Evolutionary conservation across 2,113 vertebrate species (phyloP).

Genomic region (Chamaea fasciata): DNA sequence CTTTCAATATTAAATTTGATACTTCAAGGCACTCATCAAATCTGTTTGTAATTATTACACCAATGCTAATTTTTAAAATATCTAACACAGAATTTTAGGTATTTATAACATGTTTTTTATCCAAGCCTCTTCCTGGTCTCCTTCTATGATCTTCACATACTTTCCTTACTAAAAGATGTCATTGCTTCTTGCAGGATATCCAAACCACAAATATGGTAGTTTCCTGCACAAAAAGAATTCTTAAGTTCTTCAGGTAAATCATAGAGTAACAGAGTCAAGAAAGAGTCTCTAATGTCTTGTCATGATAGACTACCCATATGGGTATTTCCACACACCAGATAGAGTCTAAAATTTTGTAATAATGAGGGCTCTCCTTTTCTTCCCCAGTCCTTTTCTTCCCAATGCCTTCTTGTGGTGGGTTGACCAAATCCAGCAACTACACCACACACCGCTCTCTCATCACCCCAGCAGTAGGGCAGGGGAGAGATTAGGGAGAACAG

Average conservation of each 20-base stretch:
- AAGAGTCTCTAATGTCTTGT: not conserved
- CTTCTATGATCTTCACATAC: not conserved
- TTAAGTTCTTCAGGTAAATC: not conserved
- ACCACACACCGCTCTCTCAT: fast-evolving
- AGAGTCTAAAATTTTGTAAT: not conserved
- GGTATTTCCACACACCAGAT: not conserved
- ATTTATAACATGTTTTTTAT: not conserved
- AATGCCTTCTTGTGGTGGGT: not conserved
- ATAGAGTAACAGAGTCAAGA: not conserved
- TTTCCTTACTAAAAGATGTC: not conserved
- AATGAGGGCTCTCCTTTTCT: not conserved
- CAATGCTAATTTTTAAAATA: not conserved
- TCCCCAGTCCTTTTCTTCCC: not conserved
- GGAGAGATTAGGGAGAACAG: not conserved
- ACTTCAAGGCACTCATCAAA: not conserved
- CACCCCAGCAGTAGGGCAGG: not conserved
- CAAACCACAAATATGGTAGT: not conserved
- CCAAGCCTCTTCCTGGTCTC: not conserved
- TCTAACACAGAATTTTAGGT: not conserved
- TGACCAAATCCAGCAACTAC: not conserved
- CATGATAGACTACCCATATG: not conserved
- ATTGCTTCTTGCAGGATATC: not conserved
- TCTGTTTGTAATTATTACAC: not conserved
- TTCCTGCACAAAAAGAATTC: not conserved
- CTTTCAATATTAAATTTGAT: not conserved